Percentiles rank a stretch among this genome's conserved stretches.
These are phyloP conservation scores for Prionailurus bengalensis DNA, from an alignment of 2,113 vertebrate species.

Conservation along the genomic window DNA sequence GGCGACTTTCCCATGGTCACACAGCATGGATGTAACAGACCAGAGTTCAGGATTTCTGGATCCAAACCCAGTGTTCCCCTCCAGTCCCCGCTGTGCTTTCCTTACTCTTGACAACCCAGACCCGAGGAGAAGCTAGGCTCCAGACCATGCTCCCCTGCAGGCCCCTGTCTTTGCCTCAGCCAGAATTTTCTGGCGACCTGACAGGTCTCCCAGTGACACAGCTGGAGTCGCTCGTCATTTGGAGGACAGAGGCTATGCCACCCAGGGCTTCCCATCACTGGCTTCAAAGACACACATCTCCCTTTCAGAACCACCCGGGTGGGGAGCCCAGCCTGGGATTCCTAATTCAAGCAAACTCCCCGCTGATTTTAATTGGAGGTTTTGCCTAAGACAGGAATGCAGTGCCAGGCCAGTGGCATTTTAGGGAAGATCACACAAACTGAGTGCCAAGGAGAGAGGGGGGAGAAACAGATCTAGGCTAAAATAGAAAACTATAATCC, in stretches of 20 bases:
- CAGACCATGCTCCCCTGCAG: neutral
- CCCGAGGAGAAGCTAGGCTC: neutral
- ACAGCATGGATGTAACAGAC: neutral
- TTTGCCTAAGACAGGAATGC: slow-evolving; percentile 74
- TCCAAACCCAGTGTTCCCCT: neutral
- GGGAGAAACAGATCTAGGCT: neutral
- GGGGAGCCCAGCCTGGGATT: slow-evolving; percentile 65
- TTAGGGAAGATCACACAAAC: slow-evolving; percentile 74
- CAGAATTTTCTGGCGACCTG: slow-evolving; percentile 53
- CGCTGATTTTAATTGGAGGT: slow-evolving; percentile 85
- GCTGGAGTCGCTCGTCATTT: slow-evolving; percentile 38
- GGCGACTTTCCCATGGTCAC: neutral
- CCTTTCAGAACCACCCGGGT: slow-evolving; percentile 35
- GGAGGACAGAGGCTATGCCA: slow-evolving; percentile 61
- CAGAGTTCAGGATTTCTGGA: neutral
- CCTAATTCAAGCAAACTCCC: slow-evolving; percentile 80
- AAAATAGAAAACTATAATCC: slow-evolving; percentile 68
- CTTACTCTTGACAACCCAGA: neutral
- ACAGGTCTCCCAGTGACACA: slow-evolving; percentile 63
- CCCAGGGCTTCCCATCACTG: slow-evolving; percentile 67
- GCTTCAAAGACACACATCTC: slow-evolving; percentile 61
- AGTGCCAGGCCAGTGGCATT: slow-evolving; percentile 71
- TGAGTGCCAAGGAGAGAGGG: slow-evolving; percentile 31
- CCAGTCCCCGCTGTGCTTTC: neutral
- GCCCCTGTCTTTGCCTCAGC: slow-evolving; percentile 42